phyloP scores from a whole-genome alignment of 1,140 invertebrate genomes.

The Dendroctonus ponderosae region DNA sequence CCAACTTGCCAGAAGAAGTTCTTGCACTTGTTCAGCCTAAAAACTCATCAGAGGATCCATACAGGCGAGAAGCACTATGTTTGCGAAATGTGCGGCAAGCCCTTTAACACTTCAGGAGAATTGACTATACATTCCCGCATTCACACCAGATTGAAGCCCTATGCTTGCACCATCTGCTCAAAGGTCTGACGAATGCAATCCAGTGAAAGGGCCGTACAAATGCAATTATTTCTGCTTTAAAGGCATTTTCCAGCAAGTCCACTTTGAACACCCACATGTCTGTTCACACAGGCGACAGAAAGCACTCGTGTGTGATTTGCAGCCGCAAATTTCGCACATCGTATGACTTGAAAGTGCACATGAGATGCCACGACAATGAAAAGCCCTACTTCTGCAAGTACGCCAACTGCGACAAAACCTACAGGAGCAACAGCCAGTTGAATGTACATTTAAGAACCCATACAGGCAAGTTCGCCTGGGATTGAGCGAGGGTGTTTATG shows the following conservation, averaged over 20 bases:
- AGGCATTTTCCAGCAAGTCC: slow-evolving; percentile 28
- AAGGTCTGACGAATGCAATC: slow-evolving; percentile 28
- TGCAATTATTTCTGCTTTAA: slow-evolving; percentile 12
- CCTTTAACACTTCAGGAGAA: slow-evolving; percentile 63
- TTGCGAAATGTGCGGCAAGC: slow-evolving; percentile 52
- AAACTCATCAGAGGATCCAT: slow-evolving; percentile 51
- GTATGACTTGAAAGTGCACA: slow-evolving; percentile 47
- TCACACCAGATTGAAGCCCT: slow-evolving; percentile 69
- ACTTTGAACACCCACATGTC: slow-evolving; percentile 52
- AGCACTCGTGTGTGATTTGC: slow-evolving; percentile 69
- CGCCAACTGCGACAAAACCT: slow-evolving; percentile 42
- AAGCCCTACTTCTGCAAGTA: slow-evolving; percentile 58
- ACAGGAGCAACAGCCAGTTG: slow-evolving; percentile 37
- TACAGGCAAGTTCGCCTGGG: slow-evolving; percentile 25
- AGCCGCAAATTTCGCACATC: slow-evolving; percentile 57
- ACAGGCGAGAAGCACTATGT: slow-evolving; percentile 47
- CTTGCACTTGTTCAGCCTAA: slow-evolving; percentile 44
- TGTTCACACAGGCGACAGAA: slow-evolving; percentile 69
- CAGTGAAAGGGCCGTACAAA: slow-evolving; percentile 21
- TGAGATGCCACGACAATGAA: slow-evolving; percentile 58
- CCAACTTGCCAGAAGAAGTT: slow-evolving; percentile 60
- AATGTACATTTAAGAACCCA: slow-evolving; percentile 35
- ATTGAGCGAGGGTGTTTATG: neutral
- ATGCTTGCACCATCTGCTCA: slow-evolving; percentile 69
- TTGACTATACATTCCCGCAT: slow-evolving; percentile 54